Percentiles rank a stretch among this genome's conserved stretches.
Evolutionary conservation across 1,140 invertebrate species (phyloP).

Genomic region (Drosophila willistoni): DNA sequence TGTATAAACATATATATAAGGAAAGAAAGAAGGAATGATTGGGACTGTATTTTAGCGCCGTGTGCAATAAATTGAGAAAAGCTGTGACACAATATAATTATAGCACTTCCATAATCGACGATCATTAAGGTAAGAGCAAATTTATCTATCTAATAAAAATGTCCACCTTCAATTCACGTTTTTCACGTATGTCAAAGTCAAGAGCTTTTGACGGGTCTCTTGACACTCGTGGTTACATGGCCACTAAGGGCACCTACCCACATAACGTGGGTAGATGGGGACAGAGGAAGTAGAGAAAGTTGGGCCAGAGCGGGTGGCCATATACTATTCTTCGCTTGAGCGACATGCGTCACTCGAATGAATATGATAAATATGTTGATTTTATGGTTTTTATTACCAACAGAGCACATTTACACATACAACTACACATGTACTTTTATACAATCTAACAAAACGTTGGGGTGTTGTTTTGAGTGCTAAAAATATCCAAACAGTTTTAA

Average conservation of each 20-base stretch:
- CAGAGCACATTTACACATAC: constrained; percentile 12
- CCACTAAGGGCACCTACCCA: neutral
- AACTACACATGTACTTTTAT: neutral
- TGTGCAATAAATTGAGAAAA: constrained; percentile 72
- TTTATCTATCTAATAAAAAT: constrained; percentile 64
- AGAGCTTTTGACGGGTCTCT: constrained; percentile 42
- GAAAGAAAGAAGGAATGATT: neutral
- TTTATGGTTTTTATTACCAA: constrained; percentile 72
- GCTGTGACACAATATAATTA: constrained; percentile 47
- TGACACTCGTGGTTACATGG: neutral
- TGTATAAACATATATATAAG: constrained; percentile 8
- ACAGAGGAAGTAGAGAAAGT: neutral
- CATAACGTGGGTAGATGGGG: neutral
- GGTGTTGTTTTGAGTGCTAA: constrained; percentile 37
- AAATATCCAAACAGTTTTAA: constrained; percentile 47
- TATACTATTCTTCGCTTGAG: constrained; percentile 32
- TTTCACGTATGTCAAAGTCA: constrained; percentile 69
- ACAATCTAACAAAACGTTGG: constrained; percentile 42
- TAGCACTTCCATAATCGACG: constrained; percentile 36
- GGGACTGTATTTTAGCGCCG: constrained; percentile 50
- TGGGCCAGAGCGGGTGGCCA: neutral
- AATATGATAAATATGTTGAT: constrained; percentile 71
- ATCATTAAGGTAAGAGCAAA: constrained; percentile 46
- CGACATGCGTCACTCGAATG: constrained; percentile 70
- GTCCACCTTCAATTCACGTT: constrained; percentile 32